Evolutionary conservation across 1,140 invertebrate species (phyloP), one percentile per base, ranked within the genome.

Genomic region (Pseudomyrmex sp.): DNA sequence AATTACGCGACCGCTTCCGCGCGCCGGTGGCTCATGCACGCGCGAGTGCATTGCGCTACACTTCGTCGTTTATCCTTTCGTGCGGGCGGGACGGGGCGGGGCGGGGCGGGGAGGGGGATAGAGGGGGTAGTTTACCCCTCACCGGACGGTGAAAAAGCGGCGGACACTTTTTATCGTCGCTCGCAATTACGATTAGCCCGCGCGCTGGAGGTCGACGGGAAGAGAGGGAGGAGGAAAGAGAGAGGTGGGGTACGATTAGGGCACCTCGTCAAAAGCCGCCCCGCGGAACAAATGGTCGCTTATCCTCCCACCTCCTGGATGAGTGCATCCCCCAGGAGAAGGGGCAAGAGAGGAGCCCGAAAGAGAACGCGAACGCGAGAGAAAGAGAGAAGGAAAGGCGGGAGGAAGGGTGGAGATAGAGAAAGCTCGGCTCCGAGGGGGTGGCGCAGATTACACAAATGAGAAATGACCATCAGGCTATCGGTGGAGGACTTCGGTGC

Each of bases 401-500:
- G 23, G 50, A 2, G 52, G 52, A 23, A 18, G 65, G 75, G 76
- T 15, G 56, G 83, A 70, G n/a, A 75, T 74, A 54, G 74, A 77
- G 77, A 88, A 89, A 88, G 76, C 76, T 13, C 10, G 10, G 66
- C 63, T 63, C 62, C 61, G 48, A 54, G 44, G 66, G 76, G 76
- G 35, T 35, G 76, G 54, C 84, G 85, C 91, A 93, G 93, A 93
- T 94, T 94, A 94, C 92, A 90, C 93, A 93, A 93, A 94, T 94
- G 93, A 93, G 93, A 94, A 93, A 94, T 93, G 93, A 93, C 92
- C 93, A 92, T 91, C 90, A 88, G 90, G 86, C 91, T 92, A 92
- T 92, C 88, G 76, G 74, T 77, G 92, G 92, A 91, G 89, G 91
- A 92, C 90, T 91, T 92, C 84, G 79, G 86, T 82, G 83, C 75